These are phyloP conservation scores for Nyctalus aviator DNA, from an alignment of 2,797 vertebrate species.

Conservation along the genomic window DNA sequence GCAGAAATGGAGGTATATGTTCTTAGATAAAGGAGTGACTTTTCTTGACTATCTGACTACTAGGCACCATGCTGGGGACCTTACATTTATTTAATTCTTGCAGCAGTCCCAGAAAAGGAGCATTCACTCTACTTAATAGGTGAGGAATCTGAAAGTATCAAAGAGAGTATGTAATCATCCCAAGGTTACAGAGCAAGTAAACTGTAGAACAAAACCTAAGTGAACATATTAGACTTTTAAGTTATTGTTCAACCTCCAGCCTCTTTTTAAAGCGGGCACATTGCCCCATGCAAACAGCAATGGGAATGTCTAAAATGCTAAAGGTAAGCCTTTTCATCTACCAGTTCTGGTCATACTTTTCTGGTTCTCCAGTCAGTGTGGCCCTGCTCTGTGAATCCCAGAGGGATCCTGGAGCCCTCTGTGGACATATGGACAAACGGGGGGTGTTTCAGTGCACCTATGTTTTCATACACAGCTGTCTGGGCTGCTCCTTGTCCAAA, in stretches of 20 bases:
- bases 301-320: background rate
- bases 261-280: background rate
- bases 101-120: background rate
- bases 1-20: background rate
- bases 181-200: background rate
- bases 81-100: background rate
- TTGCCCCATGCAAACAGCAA: background rate
- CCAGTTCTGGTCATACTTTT: background rate
- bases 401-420: background rate
- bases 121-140: background rate
- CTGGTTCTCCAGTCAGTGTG: background rate
- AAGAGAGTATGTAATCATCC: background rate
- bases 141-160: background rate
- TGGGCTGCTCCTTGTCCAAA: background rate
- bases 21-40: background rate
- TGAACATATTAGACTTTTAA: background rate
- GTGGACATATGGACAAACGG: background rate
- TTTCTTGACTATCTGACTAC: background rate
- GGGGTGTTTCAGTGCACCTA: fast-evolving
- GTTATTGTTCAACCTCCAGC: background rate
- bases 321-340: background rate
- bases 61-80: background rate
- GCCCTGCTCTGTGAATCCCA: background rate
- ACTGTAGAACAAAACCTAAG: background rate
- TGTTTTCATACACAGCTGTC: background rate